Evolutionary conservation across 2,797 vertebrate species (phyloP).

Genomic region (Halcyon leucocephala): DNA sequence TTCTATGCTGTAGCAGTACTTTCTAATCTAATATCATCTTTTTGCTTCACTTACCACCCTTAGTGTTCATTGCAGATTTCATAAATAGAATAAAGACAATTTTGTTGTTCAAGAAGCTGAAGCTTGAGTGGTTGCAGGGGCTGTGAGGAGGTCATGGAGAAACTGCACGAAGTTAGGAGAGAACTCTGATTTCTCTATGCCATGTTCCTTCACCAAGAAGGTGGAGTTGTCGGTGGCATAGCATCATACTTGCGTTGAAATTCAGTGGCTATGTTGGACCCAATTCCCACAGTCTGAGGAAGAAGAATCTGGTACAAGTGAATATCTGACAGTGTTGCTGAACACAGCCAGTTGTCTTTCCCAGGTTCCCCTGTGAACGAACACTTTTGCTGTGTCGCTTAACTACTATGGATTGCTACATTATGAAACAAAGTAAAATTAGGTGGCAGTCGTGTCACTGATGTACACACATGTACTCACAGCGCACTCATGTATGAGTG

Average conservation of each 20-base stretch:
- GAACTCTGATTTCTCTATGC: neutral
- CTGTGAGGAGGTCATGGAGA: neutral
- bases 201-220: accelerated
- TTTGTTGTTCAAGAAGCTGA: neutral
- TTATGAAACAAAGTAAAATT: neutral
- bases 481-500: accelerated
- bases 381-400: neutral
- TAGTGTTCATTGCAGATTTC: neutral
- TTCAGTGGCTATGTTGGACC: neutral
- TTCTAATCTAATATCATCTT: neutral
- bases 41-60: neutral
- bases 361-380: neutral
- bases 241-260: neutral
- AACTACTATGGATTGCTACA: neutral
- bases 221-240: neutral
- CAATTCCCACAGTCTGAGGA: neutral
- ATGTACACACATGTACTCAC: accelerated
- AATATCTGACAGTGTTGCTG: neutral
- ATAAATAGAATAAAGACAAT: neutral
- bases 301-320: neutral
- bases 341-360: neutral
- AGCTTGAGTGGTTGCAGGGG: neutral
- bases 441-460: neutral
- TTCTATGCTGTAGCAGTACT: neutral
- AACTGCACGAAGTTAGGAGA: neutral